These are phyloP conservation scores for Cydia strobilella DNA, from an alignment of 1,140 invertebrate species.

Conservation along the genomic window DNA sequence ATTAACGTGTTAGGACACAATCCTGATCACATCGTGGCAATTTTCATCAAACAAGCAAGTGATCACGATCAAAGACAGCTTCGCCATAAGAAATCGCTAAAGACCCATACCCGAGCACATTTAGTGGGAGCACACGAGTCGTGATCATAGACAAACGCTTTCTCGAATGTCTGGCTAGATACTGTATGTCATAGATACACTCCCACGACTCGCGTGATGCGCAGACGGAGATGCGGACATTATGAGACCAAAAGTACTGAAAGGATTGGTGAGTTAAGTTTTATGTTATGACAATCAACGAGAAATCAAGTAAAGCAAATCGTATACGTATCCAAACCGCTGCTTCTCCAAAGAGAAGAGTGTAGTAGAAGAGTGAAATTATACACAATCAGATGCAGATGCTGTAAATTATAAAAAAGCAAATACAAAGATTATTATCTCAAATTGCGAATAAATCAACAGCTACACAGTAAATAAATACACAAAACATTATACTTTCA, in stretches of 20 bases:
- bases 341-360: no score
- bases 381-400: no score
- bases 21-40: background rate
- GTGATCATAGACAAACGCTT: slow-evolving; percentile 28
- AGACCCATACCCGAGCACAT: slow-evolving; percentile 23
- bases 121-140: slow-evolving; percentile 24
- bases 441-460: background rate
- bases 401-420: no score
- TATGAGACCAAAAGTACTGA: background rate
- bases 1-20: slow-evolving; percentile 2
- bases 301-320: background rate
- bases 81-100: slow-evolving; percentile 23
- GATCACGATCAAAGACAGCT: slow-evolving; percentile 28
- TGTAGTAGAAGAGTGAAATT: no score
- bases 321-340: background rate
- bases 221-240: background rate
- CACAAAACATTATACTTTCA: background rate
- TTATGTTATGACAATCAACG: background rate
- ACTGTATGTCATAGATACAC: slow-evolving; percentile 25
- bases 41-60: slow-evolving; percentile 24
- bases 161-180: slow-evolving; percentile 19
- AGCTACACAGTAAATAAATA: background rate
- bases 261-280: background rate
- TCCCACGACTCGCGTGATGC: slow-evolving; percentile 21
- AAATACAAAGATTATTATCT: background rate